Evolutionary conservation across 1,140 invertebrate genomes (phyloP), one percentile per base, ranked within the genome.

Genomic region (Lasaia peninsularis): DNA sequence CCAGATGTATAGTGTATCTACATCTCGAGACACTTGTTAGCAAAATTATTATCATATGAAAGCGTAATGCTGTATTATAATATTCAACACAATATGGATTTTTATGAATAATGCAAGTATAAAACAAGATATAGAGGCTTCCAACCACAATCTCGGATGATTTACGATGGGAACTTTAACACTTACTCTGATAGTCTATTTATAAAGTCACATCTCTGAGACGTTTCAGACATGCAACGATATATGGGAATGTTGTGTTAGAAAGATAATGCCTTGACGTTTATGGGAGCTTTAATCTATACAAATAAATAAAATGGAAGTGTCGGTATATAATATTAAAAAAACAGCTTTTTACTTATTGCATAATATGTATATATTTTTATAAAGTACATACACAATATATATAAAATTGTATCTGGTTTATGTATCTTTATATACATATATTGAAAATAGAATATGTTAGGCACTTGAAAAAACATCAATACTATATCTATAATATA

Each of bases 131-230:
- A 75, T 66, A 71, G 65, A 75, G 71, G 67, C 69, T 73, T 72
- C 65, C 69, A 68, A 65, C 74, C 76, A 85, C 85, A 87, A 87
- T 87, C 84, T 81, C 69, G 63, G 53, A 58, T 84, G 84, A 85
- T 85, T 84, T 85, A 82, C 73, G 79, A 82, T 79, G 78, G 64
- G 77, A 84, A 79, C 74, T 71, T 58, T 60, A 66, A 61, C 62
- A 78, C 80, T 80, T 79, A 78, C 70, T 72, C 69, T 67, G 24
- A 28, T 28, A 33, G 64, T 70, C 63, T 71, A 78, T 79, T 79
- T 78, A 78, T 67, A 72, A 69, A 63, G 62, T 66, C 62, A 62
- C 65, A 66, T 65, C 65, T 63, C 63, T 55, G 51, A 60, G 53
- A 63, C 48, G 54, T 55, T 58, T 64, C 61, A 67, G 65, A 71